Evolutionary conservation across 2,113 vertebrate species (phyloP).

Genomic region (Tragelaphus strepsiceros): DNA sequence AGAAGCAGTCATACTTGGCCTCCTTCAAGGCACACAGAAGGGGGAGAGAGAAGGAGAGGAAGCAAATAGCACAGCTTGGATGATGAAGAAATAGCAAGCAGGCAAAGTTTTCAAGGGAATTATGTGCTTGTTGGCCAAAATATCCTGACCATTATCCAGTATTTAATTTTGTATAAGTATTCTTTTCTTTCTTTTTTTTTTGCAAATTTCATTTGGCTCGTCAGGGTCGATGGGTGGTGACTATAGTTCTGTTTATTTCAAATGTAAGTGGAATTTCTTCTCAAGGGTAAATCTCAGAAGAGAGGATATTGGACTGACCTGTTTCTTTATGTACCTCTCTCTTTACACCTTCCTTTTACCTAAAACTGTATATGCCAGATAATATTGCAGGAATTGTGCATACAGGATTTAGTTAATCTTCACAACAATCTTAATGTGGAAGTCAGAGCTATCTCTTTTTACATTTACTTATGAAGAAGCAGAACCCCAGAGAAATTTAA

Average conservation of each 20-base stretch:
- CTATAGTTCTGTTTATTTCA: neutral
- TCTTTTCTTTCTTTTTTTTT: neutral
- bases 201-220: neutral
- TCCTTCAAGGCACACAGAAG: neutral
- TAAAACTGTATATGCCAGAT: neutral
- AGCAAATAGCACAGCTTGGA: neutral
- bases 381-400: neutral
- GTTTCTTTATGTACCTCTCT: neutral
- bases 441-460: neutral
- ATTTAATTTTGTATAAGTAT: neutral
- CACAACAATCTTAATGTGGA: neutral
- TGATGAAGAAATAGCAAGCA: neutral
- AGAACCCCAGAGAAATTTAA: neutral
- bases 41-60: neutral
- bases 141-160: neutral
- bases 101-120: neutral
- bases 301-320: neutral
- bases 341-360: neutral
- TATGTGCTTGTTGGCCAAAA: neutral
- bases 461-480: neutral
- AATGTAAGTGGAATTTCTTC: neutral
- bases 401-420: neutral
- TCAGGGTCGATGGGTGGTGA: accelerated
- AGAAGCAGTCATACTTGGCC: neutral
- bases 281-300: neutral